Evolutionary conservation across 2,113 vertebrate genomes (phyloP), one percentile per base, ranked within the genome.

Genomic region (Phaethon lepturus): DNA sequence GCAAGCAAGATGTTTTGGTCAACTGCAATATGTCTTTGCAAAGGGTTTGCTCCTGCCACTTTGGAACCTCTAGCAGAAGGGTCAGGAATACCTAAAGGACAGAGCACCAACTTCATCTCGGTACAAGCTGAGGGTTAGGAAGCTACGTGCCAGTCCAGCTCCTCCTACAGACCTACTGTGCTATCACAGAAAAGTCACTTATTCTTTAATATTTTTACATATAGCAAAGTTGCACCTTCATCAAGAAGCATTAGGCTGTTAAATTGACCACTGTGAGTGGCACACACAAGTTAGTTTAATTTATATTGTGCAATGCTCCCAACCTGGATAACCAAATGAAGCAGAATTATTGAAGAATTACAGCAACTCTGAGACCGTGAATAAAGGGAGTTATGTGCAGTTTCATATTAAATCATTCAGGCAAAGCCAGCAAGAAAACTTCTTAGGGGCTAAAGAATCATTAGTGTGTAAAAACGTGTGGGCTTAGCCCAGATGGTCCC

Each of bases 401-500:
- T 67, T 92, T 93, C 52, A 14, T 80, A 86, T 52, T 55, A 81
- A 95, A 80, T 42, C 38, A 12, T 44, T 40, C 64, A 78, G 72
- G 26, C 38, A 79, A 90, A 93, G 22, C 25, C 88, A 90, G 45
- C 10, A 71, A 86, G 33, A 11, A 80, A 88, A 77, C 15, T 45
- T 88, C 88, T 50, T 49, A 59, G 68, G 50, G 80, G 25, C 25
- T 40, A 26, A 88, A 86, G 88, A 72, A 89, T 72, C 52, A 74
- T 76, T 55, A 78, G 67, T 10, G 33, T 62, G 76, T 89, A 71
- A 91, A 77, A 75, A 64, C 6, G 40, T 35, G n/a, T 60, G 47
- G n/a, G 52, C 52, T 91, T 72, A 95, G 52, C 44, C 68, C 92
- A 96, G 79, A 86, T 56, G 82, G 79, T 67, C 92, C 47, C 83